These are phyloP conservation scores for Brachionichthys hirsutus DNA, from an alignment of 2,113 vertebrate genomes.

Conservation along the genomic window DNA sequence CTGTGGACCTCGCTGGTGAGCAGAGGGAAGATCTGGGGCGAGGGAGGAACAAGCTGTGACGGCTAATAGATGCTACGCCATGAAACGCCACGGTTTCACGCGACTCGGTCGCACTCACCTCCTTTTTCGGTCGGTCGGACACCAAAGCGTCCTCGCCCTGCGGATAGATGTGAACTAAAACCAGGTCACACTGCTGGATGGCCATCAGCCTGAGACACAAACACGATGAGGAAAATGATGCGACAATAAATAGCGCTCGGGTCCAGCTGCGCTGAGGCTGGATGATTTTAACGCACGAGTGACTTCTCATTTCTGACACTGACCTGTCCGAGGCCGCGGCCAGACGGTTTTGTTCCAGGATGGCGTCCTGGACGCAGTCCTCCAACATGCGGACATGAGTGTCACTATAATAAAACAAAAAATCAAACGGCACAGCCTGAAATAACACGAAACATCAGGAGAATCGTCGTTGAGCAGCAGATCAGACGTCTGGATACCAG, in stretches of 20 bases:
- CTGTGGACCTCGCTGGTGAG: constrained; percentile 93
- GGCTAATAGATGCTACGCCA: not conserved
- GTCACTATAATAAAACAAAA: constrained; percentile 78
- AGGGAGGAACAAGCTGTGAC: not conserved
- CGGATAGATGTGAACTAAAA: constrained; percentile 93
- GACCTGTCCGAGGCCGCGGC: constrained; percentile 96
- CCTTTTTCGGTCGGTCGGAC: constrained; percentile 93
- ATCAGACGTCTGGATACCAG: no score
- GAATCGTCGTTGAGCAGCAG: not conserved
- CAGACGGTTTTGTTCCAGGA: constrained; percentile 95
- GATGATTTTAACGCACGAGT: not conserved
- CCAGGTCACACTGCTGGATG: constrained; percentile 97
- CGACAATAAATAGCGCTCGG: not conserved
- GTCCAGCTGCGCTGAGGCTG: not conserved
- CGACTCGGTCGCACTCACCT: constrained; percentile 74
- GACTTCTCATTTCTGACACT: constrained; percentile 54
- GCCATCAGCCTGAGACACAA: constrained; percentile 87
- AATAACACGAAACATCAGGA: not conserved
- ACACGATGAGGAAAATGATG: not conserved
- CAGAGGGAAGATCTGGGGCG: constrained; percentile 59
- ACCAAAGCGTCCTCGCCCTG: constrained; percentile 95
- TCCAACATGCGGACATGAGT: constrained; percentile 98
- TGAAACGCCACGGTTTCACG: not conserved
- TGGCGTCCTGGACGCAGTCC: constrained; percentile 95
- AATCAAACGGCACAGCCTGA: not conserved